Base-by-base conservation (phyloP, 2,113 vertebrate species). In the Carlito syrichta region DNA sequence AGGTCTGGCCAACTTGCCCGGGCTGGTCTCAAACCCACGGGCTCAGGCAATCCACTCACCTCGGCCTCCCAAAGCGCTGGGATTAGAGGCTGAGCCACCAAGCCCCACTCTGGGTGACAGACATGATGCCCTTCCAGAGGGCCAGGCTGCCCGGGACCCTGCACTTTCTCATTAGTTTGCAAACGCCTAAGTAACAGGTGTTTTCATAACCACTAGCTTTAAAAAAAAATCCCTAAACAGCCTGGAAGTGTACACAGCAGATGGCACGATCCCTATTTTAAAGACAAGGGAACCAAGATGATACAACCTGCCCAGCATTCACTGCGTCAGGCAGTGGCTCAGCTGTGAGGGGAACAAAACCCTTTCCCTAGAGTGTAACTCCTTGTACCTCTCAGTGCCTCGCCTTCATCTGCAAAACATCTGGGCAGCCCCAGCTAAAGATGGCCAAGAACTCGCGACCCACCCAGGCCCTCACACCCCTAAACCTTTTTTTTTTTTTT, bases 281-380 rank as follows among this genome's bases (percentile, higher is more conserved):
- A 89, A 96, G 90, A 92, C 86, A 89, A 95, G 93, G 50, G 96
- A 95, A 92, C 25, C 52, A 90, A 79, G 38, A 81, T 27, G 54
- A 58, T 23, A 78, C 50, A 89, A 86, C 86, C 22, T 81, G 50
- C 52, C 66, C 23, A 91, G 77, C 58, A 62, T 54, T 79, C 50
- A 60, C 1, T 5, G 58, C 81, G 43, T 19, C 81, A 96, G 89
- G 56, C 23, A 60, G 43, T 54, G 22, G 54, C n/a, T 94, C 25
- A 16, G 83, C 92, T 86, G 43, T n/a, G 73, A 91, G 19, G 22
- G 20, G 40, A 84, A 52, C 38, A 66, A 74, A 78, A 58, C 83
- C n/a, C 38, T 77, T 82, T 40, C 20, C 93, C 54, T 1, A 32
- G 48, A 73, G 22, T 38, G 48, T 63, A 25, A 73, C 22, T 71